Percentiles rank a stretch among this genome's conserved stretches.
These are phyloP conservation scores for Drosophila crucigera DNA, from an alignment of 2,888 invertebrate genomes.

Conservation along the genomic window DNA sequence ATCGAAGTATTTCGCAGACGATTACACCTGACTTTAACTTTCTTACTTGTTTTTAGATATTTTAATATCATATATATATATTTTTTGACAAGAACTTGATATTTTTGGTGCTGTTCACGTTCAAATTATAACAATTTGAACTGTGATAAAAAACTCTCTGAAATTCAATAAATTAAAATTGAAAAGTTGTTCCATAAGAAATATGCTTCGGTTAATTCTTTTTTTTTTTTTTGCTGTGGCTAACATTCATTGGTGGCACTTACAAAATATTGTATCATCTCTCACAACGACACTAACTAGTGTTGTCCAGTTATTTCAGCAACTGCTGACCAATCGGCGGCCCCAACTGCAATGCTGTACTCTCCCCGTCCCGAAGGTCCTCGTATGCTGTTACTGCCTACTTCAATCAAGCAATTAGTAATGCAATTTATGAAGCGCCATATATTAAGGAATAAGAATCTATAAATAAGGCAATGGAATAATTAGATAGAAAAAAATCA, in stretches of 20 bases:
- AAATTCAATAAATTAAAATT: not conserved
- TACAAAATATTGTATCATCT: not conserved
- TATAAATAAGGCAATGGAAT: conserved; percentile 14
- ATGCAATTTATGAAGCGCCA: conserved; percentile 68
- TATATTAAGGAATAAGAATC: conserved; percentile 15
- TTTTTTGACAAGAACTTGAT: not conserved
- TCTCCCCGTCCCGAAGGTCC: not conserved
- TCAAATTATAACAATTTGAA: not conserved
- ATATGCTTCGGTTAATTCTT: not conserved
- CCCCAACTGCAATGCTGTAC: not conserved
- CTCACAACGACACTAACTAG: not conserved
- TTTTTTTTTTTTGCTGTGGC: not conserved
- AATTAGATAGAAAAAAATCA: conserved; percentile 55
- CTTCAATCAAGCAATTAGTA: conserved; percentile 57
- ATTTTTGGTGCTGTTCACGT: not conserved
- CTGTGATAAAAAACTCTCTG: not conserved
- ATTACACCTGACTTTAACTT: not conserved
- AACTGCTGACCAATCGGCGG: not conserved
- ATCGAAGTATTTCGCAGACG: not conserved
- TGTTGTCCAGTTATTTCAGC: not conserved
- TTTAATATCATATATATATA: not conserved
- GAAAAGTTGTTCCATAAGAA: not conserved
- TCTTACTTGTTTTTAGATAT: conserved; percentile 32
- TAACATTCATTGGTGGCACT: not conserved
- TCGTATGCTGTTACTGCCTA: not conserved